Base-by-base conservation (phyloP, 35 echinoderm and acorn worm genomes). In the Amphiura filiformis region DNA sequence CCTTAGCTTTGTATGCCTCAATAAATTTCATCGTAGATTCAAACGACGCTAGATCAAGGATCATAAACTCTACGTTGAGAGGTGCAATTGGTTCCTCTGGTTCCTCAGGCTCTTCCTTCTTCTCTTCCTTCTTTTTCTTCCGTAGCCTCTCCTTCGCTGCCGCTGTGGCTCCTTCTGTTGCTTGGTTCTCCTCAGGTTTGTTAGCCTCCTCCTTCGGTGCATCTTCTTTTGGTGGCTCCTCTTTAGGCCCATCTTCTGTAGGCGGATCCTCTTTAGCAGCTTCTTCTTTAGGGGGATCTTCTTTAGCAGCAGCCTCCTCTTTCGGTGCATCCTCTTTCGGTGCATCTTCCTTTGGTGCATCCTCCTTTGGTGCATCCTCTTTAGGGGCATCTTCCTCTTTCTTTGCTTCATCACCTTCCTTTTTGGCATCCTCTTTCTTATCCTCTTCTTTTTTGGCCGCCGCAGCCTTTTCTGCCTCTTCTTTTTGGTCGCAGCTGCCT, bases 61-160 rank as follows among this genome's bases (percentile, higher is more conserved):
- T 31, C 87, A 88, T 88, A 52, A 81, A 88, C 57, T 88, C 87
- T 5, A 88, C 70, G 31, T 44, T 56, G 36, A 87, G 76, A 15
- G 56, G 49, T 31, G 18, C 52, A 39, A 57, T 64, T 34, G 56
- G 83, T 85, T 70, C 61, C 26, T 70, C 61, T 23, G 7, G 7
- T 23, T 70, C 61, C 1, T 77, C 76, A 17, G 77, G 70, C 26
- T 39, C 85, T 64, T 86, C 36, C 11, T 3, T 23, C 42, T 0
- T 13, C 7, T 5, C 23, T 7, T 49, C 34, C 35, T 15, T 32
- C 37, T 0, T 23, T 3, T 34, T 17, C 1, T 36, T 26, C 18
- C 4, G 1, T 15, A 12, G 7, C 4, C 1, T 9, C 32, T 15
- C 15, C 18, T 85, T 75, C 1, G 23, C 13, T 12, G 38, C 83